Evolutionary conservation across 2,113 vertebrate genomes (phyloP).

Genomic region (Rutilus rutilus): DNA sequence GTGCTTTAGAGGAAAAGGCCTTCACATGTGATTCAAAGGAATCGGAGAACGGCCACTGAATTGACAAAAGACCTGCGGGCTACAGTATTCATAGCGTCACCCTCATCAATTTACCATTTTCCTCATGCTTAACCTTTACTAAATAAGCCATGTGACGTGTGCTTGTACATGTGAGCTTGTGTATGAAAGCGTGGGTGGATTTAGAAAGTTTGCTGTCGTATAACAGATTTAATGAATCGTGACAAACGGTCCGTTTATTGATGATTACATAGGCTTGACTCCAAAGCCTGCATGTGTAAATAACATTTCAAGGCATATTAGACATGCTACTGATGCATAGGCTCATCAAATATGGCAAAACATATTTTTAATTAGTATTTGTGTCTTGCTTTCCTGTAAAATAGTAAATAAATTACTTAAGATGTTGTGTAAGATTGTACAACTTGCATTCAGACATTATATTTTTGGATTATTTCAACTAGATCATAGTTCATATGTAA

Average conservation of each 20-base stretch:
- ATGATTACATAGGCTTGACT: slow-evolving; percentile 5
- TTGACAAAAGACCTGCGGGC: slow-evolving; percentile 23
- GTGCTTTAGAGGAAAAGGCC: slow-evolving; percentile 27
- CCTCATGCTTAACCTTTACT: slow-evolving; percentile 42
- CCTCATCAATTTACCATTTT: slow-evolving; percentile 26
- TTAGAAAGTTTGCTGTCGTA: background rate
- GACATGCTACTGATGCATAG: background rate
- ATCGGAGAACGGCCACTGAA: slow-evolving; percentile 10
- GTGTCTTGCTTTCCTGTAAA: background rate
- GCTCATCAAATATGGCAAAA: background rate
- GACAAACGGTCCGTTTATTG: background rate
- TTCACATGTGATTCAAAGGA: slow-evolving; percentile 24
- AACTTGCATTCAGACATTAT: too few species aligned
- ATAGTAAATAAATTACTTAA: background rate
- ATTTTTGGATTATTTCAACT: too few species aligned
- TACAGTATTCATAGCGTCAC: slow-evolving; percentile 14
- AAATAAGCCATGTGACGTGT: slow-evolving; percentile 35
- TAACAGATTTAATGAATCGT: background rate
- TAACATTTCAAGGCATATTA: background rate
- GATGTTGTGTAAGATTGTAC: too few species aligned
- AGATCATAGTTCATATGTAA: too few species aligned
- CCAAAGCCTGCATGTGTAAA: background rate
- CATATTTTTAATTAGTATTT: background rate
- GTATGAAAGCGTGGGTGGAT: slow-evolving; percentile 5
- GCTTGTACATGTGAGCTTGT: slow-evolving; percentile 6